Evolutionary conservation across 2,797 vertebrate species (phyloP), one percentile per base, ranked within the genome.

Genomic region (Periophthalmus magnuspinnatus): DNA sequence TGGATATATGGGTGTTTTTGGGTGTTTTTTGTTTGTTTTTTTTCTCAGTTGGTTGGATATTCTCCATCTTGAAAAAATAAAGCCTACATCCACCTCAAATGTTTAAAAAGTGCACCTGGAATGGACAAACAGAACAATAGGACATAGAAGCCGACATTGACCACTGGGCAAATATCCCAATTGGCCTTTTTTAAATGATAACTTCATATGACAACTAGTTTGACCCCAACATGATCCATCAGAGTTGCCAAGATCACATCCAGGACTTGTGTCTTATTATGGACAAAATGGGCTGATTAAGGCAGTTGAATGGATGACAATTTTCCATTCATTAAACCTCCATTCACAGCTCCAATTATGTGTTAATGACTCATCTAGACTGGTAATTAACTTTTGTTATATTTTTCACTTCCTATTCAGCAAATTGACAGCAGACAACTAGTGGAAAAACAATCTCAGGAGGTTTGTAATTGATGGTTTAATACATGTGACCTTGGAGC

Each of bases 251-350:
- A 61, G 32, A 61, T 50, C 41, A 38, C 65, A 79, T 80, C 82
- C 71, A 74, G 16, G 71, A 75, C 59, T 65, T 76, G 54, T 67
- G 74, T 70, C 72, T 82, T 76, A 78, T 74, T 70, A 75, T 1
- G 57, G 34, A 45, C 16, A 55, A 73, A 81, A 85, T 83, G 76
- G 52, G 83, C 69, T 88, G 78, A 89, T 88, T 78, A 70, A 55
- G 45, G 71, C 5, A 41, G 65, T 56, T 58, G 81, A 85, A 90
- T 87, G 75, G 76, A 73, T 70, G 75, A 88, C 81, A 22, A 88
- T 89, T 89, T 87, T 84, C 80, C 84, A 83, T 89, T 89, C 88
- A 88, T 88, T 89, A 89, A 83, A 79, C 72, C 60, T 81, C 77
- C 82, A 80, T 88, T 89, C 74, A 83, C 65, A 22, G 74, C 67